Evolutionary conservation across 2,797 vertebrate genomes (phyloP), one percentile per base, ranked within the genome.

Genomic region (Molossus molossus): DNA sequence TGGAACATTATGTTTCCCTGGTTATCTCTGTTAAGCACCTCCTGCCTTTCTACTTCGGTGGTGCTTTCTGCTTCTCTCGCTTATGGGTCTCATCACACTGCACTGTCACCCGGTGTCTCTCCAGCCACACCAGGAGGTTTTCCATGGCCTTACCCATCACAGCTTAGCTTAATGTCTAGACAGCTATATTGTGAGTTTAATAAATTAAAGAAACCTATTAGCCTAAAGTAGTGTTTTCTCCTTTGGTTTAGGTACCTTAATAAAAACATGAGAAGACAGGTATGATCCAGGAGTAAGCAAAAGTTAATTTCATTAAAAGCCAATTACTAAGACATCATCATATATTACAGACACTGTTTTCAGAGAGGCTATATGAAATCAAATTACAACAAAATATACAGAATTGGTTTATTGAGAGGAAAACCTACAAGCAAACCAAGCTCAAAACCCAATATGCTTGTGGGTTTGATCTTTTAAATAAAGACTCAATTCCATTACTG

Each of bases 211-310:
- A 73, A 87, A 69, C 29, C 25, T 60, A 81, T 94, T 92, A 94
- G 87, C 21, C 33, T 67, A 76, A 90, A 82, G n/a, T 83, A 83
- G 2, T 6, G 13, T 88, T 94, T 97, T 83, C 18, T 65, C 13
- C 13, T 57, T 87, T 60, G 1, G 3, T 69, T 67, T 82, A 73
- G 2, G 8, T 60, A 81, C 27, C 20, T 73, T 82, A 70, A 72
- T 75, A 57, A 96, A 95, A 96, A 95, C 20, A 73, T 70, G 20
- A 48, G 9, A 91, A 85, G 69, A 15, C 67, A 82, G 21, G n/a
- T 87, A 55, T 18, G 17, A 94, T 75, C 11, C 27, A 89, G 20
- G 58, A 94, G 18, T 25, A 95, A 95, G 48, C 21, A 40, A 62
- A 88, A 87, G 37, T 65, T 86, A 91, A 92, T 70, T 87, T 92